Conservation (phyloP, 2,797 vertebrate species). For the Setipinna tenuifilis region DNA sequence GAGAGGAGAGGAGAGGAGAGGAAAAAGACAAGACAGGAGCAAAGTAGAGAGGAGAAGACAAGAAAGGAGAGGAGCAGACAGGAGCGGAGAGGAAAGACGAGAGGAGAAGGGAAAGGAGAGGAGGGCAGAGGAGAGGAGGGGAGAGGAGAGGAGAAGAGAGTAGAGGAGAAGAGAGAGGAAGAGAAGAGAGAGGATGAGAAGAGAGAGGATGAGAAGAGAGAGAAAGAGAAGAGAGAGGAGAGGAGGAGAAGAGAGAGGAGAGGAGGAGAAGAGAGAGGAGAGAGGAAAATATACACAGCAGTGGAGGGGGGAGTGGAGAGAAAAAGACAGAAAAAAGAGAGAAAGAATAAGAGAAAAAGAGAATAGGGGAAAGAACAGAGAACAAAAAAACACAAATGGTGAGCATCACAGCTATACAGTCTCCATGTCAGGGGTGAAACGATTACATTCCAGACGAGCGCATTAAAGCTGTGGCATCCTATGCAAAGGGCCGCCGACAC, state of each 20-base stretch:
- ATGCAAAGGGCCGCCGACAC: not conserved
- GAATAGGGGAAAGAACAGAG: too few relatives aligned
- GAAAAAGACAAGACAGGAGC: too few relatives aligned
- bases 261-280: not conserved
- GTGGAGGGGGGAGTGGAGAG: too few relatives aligned
- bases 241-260: not conserved
- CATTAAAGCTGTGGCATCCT: not conserved
- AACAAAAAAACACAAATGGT: not conserved
- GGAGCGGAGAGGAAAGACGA: too few relatives aligned
- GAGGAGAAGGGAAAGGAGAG: too few relatives aligned
- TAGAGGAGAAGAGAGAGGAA: too few relatives aligned
- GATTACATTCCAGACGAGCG: not conserved
- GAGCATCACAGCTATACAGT: not conserved
- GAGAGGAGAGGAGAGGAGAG: conserved; percentile 15
- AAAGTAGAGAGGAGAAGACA: not conserved
- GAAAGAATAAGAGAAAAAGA: too few relatives aligned
- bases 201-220: not conserved
- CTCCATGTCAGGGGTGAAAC: not conserved
- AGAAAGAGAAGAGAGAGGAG: conserved; percentile 5
- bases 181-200: not conserved
- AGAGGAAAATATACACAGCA: not conserved
- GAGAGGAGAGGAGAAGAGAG: conserved; percentile 15
- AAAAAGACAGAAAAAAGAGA: too few relatives aligned
- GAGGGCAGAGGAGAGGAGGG: conserved; percentile 28
- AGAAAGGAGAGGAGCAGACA: too few relatives aligned